phyloP scores from a whole-genome alignment of 2,888 invertebrate species.

The Podabrus alpinus region DNA sequence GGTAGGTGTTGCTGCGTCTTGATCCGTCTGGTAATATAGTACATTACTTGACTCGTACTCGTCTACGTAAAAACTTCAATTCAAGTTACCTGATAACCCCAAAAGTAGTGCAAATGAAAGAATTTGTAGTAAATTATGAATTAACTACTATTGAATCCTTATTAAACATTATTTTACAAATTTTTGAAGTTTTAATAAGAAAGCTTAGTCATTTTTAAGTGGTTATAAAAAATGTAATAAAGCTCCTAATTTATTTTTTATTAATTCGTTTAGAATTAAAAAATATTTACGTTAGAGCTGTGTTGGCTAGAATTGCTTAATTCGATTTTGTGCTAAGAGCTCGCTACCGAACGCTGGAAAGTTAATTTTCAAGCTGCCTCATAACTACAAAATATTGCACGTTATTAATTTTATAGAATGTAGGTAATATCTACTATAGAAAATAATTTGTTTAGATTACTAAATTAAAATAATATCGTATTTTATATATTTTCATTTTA shows the following conservation, averaged over 20 bases:
- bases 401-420: neutral
- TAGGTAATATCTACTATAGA: neutral
- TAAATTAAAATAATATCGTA: neutral
- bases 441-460: neutral
- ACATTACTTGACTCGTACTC: no score
- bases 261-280: neutral
- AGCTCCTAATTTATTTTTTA: neutral
- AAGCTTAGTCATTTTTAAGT: neutral
- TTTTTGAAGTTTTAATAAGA: no score
- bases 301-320: neutral
- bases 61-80: no score
- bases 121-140: no score
- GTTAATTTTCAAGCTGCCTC: neutral
- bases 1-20: no score
- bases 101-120: no score
- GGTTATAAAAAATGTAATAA: neutral
- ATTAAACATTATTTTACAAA: no score
- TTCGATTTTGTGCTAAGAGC: neutral
- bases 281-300: neutral
- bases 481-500: neutral
- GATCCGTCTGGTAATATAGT: no score
- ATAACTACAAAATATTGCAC: neutral
- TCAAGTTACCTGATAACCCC: no score
- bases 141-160: no score
- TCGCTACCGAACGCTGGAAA: neutral